Evolutionary conservation across 2,888 invertebrate species (phyloP), one percentile per base, ranked within the genome.

Genomic region (Eugnorisma glareosa): DNA sequence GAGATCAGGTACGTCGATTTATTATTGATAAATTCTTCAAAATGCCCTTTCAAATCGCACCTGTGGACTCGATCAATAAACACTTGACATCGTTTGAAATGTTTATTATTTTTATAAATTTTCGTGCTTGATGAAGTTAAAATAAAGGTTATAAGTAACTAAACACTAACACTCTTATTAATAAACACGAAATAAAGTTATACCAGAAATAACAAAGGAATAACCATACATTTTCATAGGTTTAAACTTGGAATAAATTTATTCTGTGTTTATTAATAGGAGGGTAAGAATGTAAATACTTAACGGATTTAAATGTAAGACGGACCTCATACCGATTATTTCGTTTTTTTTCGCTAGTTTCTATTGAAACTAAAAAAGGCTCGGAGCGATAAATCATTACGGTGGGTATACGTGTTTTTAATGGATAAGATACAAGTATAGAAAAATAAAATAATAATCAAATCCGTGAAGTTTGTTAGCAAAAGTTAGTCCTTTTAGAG

Each of bases 1-100:
- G 99, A 99, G 94, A 99, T 99, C 88, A 97, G 98, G 98, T 98
- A 96, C 75, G 83, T 70, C 67, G 77, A 81, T 87, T 77, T 75
- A 81, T 73, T 73, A 43, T 76, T 57, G 66, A 71, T 74, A 51
- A 75, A 84, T 84, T 84, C 86, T 84, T 86, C 83, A 86, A 85
- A 89, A 92, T 87, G 89, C 90, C 79, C 87, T 94, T 67, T n/a
- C 51, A 79, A 78, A 66, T 78, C 92, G 93, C 96, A 96, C 96
- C 96, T 96, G 95, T 96, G 92, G 94, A 93, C 94, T 94, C 92
- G 95, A 96, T 96, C 96, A 95, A 97, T 96, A 96, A 95, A 93
- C 91, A 81, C 77, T 94, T 92, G 91, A 93, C 91, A 90, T 83
- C 74, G 83, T 89, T 90, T 88, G 77, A 77, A 80, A 80, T 84